Conservation (phyloP, 1,140 invertebrate genomes). For the Drosophila biarmipes region DNA sequence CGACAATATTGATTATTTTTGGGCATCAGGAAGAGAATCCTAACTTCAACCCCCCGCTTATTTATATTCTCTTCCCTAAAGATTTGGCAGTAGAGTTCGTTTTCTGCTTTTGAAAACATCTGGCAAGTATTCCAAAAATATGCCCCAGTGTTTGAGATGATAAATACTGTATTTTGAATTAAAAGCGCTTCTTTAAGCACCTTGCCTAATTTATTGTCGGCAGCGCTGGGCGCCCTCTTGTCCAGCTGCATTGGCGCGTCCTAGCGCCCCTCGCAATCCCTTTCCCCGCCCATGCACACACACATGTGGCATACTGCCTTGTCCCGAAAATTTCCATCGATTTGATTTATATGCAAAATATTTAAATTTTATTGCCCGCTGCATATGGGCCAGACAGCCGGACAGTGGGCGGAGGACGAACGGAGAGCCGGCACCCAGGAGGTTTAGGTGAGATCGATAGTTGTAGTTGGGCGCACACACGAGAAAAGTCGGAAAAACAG, state of each 20-base stretch:
- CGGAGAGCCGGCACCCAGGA: constrained; percentile 16
- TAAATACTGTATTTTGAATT: neutral
- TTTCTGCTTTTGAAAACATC: no score
- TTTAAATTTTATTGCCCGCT: constrained; percentile 82
- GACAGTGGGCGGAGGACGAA: constrained; percentile 1
- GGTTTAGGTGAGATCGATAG: constrained; percentile 78
- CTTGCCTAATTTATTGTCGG: neutral
- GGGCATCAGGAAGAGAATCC: no score
- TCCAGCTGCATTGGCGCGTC: constrained; percentile 41
- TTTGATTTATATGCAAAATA: constrained; percentile 83
- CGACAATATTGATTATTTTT: no score
- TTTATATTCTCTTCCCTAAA: no score
- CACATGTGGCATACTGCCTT: constrained; percentile 47
- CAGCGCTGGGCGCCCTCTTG: constrained; percentile 7
- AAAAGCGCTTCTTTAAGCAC: neutral
- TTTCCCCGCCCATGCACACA: neutral
- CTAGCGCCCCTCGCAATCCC: constrained; percentile 1
- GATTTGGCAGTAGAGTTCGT: no score
- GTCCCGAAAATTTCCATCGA: constrained; percentile 76
- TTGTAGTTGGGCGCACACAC: constrained; percentile 43
- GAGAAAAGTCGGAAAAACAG: constrained; percentile 27
- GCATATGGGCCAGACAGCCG: constrained; percentile 60
- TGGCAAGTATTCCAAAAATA: no score
- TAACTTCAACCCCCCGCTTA: no score
- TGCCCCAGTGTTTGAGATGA: neutral